These are phyloP conservation scores for Lanistes nyassanus DNA, from an alignment of 1,140 invertebrate species.

Conservation along the genomic window DNA sequence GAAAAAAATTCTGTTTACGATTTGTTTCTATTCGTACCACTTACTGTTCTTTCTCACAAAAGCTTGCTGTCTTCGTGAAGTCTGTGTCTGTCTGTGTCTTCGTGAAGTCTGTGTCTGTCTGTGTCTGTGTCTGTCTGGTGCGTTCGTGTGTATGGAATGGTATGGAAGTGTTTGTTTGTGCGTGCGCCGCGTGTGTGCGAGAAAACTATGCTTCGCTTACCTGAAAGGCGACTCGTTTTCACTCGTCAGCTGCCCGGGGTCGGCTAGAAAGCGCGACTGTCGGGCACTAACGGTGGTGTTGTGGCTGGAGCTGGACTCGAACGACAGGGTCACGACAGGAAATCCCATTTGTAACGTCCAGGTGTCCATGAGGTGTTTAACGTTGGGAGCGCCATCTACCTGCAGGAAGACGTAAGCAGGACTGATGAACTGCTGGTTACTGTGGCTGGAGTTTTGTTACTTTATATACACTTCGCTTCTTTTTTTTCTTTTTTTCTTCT, in stretches of 20 bases:
- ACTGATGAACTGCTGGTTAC: no score
- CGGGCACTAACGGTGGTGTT: conserved; percentile 66
- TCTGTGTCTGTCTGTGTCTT: not conserved
- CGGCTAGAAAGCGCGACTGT: conserved; percentile 62
- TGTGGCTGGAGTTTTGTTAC: no score
- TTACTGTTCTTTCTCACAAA: no score
- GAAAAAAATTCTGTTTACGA: no score
- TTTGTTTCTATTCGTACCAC: no score
- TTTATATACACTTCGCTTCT: no score
- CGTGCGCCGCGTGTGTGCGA: not conserved
- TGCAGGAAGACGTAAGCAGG: conserved; percentile 11
- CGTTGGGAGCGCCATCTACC: conserved; percentile 39
- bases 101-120: no score
- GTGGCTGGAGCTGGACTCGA: conserved; percentile 7
- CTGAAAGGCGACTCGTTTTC: conserved; percentile 51
- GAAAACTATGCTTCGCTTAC: conserved; percentile 29
- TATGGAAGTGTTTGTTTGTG: not conserved
- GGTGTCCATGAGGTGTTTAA: conserved; percentile 65
- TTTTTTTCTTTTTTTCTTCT: no score
- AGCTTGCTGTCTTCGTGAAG: no score
- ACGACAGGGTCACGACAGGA: conserved; percentile 55
- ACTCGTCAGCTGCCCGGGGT: conserved; percentile 46
- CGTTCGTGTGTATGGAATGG: no score
- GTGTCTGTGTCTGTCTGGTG: no score
- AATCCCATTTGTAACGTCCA: conserved; percentile 66